These are phyloP conservation scores for Trypoxylus dichotomus DNA, from an alignment of 1,140 invertebrate species.

Conservation along the genomic window DNA sequence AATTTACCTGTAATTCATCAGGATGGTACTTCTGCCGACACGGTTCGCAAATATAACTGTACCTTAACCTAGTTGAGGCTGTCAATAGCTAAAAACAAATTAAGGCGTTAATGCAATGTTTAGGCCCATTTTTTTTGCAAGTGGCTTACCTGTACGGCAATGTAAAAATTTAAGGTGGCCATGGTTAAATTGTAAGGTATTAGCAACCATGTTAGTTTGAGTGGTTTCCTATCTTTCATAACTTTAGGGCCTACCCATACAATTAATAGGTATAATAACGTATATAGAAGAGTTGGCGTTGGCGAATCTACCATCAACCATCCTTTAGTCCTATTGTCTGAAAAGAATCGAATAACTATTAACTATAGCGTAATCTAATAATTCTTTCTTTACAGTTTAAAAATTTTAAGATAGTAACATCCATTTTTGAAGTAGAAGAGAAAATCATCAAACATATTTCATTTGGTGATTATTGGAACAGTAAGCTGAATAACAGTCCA, in stretches of 20 bases:
- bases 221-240: constrained; percentile 80
- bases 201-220: constrained; percentile 75
- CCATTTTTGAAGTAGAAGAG: no score
- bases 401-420: no score
- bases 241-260: constrained; percentile 80
- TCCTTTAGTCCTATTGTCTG: constrained; percentile 80
- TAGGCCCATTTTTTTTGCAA: not conserved
- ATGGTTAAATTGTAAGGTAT: constrained; percentile 86
- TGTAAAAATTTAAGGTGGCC: constrained; percentile 83
- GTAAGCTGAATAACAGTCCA: no score
- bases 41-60: constrained; percentile 89
- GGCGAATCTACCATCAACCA: constrained; percentile 87
- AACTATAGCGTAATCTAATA: no score
- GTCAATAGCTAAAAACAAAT: constrained; percentile 66
- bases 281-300: constrained; percentile 73
- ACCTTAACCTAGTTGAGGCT: constrained; percentile 74
- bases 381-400: no score
- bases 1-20: constrained; percentile 78
- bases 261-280: constrained; percentile 75
- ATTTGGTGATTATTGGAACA: no score
- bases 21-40: constrained; percentile 78
- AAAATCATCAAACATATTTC: no score
- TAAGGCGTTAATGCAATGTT: not conserved
- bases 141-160: constrained; percentile 68
- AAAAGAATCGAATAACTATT: constrained; percentile 47